Evolutionary conservation across 2,113 vertebrate genomes (phyloP).

Genomic region (Oenanthe oenanthe): DNA sequence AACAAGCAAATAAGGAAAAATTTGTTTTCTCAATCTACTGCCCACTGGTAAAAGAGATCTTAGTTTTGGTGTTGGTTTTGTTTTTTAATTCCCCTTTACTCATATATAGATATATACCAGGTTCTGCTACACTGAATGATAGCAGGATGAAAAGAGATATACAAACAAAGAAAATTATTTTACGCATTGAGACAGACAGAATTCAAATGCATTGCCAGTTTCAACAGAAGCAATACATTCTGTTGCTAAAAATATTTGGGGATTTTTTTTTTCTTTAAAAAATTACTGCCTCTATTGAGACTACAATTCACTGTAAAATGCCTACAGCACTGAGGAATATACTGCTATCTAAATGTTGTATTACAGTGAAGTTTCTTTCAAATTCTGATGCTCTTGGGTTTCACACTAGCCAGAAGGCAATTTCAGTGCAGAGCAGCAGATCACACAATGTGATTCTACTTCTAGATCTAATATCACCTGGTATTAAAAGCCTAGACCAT

Average conservation of each 20-base stretch:
- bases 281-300: background rate
- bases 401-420: background rate
- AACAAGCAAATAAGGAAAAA: background rate
- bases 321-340: background rate
- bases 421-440: background rate
- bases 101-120: background rate
- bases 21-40: background rate
- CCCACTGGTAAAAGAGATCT: background rate
- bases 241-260: background rate
- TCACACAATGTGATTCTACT: background rate
- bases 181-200: background rate
- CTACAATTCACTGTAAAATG: background rate
- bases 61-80: accelerated
- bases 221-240: background rate
- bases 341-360: background rate
- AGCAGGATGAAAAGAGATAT: background rate
- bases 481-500: background rate
- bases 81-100: background rate
- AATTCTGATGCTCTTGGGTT: background rate
- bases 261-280: background rate
- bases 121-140: background rate
- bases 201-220: background rate
- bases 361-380: background rate
- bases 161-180: background rate
- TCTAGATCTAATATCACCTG: background rate